Conservation (phyloP, 2,797 vertebrate genomes). For the Merluccius polli region DNA sequence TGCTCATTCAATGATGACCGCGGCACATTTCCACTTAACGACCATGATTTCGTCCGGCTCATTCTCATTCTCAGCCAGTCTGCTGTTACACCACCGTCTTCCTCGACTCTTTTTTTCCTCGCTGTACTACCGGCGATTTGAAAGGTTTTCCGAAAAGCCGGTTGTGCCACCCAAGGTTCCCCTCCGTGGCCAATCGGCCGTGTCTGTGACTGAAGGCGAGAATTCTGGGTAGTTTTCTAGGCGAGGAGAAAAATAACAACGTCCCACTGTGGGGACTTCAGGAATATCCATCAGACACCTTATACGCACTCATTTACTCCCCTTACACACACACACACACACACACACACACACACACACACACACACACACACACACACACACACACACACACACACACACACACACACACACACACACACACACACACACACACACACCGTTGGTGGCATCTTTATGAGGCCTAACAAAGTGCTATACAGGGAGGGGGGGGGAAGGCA, state of each 20-base stretch:
- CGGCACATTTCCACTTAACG: not conserved
- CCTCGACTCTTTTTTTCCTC: not conserved
- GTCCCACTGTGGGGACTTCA: constrained; percentile 34
- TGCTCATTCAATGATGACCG: not conserved
- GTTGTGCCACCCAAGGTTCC: constrained; percentile 2
- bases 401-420: too few species aligned
- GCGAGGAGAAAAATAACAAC: constrained; percentile 34
- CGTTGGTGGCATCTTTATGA: too few species aligned
- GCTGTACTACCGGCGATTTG: not conserved
- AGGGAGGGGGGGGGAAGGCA: constrained; percentile 48
- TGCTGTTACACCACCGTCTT: not conserved
- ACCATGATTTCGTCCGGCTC: not conserved
- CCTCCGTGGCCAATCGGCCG: not conserved
- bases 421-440: constrained; percentile 19
- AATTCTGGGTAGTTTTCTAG: constrained; percentile 18
- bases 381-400: not conserved
- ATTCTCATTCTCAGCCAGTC: not conserved
- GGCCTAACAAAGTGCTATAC: constrained; percentile 59
- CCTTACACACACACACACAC: constrained; percentile 45
- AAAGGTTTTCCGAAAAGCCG: not conserved
- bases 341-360: not conserved
- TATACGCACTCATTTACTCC: too few species aligned
- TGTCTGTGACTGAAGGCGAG: constrained; percentile 21
- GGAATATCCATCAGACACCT: constrained; percentile 68
- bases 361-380: not conserved